Percentiles rank a stretch among this genome's conserved stretches.
phyloP scores from a whole-genome alignment of 2,888 invertebrate species.

The Acronicta aceris region DNA sequence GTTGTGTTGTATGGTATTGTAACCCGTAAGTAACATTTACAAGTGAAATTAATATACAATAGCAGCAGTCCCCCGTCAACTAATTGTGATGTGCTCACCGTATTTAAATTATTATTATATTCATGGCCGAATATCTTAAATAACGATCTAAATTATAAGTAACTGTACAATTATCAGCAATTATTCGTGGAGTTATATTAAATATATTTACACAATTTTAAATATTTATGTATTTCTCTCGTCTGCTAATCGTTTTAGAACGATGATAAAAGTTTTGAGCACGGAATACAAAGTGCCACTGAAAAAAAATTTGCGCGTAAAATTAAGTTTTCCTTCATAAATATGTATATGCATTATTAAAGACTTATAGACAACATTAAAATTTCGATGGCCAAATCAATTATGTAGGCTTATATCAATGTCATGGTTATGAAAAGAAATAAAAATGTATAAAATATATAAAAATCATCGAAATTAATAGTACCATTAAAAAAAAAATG shows the following conservation, averaged over 20 bases:
- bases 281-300: constrained; percentile 14
- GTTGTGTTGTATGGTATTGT: constrained; percentile 33
- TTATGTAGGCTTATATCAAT: constrained; percentile 48
- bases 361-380: constrained; percentile 6
- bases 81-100: constrained; percentile 78
- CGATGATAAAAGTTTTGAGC: constrained; percentile 33
- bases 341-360: constrained; percentile 2
- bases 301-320: constrained; percentile 21
- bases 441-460: constrained; percentile 19
- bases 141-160: constrained; percentile 74
- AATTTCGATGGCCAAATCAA: constrained; percentile 26
- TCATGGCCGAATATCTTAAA: constrained; percentile 81
- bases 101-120: constrained; percentile 71
- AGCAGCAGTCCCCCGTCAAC: constrained; percentile 73
- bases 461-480: constrained; percentile 7
- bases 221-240: constrained; percentile 65
- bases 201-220: constrained; percentile 80
- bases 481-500: not conserved
- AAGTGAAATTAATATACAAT: constrained; percentile 76
- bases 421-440: constrained; percentile 60
- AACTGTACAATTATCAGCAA: constrained; percentile 82
- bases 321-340: constrained; percentile 11
- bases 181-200: constrained; percentile 73
- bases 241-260: constrained; percentile 47
- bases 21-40: constrained; percentile 59